phyloP scores from a whole-genome alignment of 2,113 vertebrate genomes.

The Cephalopterus ornatus region DNA sequence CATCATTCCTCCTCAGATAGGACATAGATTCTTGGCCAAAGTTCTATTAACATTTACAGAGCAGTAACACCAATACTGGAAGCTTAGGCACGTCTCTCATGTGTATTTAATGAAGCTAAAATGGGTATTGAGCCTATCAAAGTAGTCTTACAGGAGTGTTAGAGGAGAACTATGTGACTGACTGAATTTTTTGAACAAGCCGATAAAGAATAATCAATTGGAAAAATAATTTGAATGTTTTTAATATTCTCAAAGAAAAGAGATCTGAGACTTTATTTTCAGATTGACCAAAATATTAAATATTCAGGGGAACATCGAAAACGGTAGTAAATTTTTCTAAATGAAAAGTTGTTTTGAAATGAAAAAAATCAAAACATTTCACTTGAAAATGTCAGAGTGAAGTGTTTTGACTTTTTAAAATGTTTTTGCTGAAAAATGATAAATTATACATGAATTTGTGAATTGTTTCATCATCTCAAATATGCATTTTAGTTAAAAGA shows the following conservation, averaged over 20 bases:
- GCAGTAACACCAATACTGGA: background rate
- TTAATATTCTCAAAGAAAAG: background rate
- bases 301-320: background rate
- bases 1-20: background rate
- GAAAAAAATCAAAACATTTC: conserved; percentile 46
- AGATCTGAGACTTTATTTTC: background rate
- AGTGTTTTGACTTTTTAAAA: conserved; percentile 61
- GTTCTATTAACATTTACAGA: background rate
- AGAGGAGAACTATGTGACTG: background rate
- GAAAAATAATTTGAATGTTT: background rate
- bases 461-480: conserved; percentile 47
- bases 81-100: background rate
- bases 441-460: conserved; percentile 58
- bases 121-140: background rate
- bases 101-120: background rate
- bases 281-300: background rate
- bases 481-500: conserved; percentile 23
- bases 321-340: conserved; percentile 19
- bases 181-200: background rate
- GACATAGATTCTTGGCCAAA: background rate
- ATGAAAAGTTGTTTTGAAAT: conserved; percentile 51
- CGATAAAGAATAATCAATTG: background rate
- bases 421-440: conserved; percentile 40
- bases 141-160: background rate
- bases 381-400: conserved; percentile 57